A percentile compares a stretch with the other conserved stretches of the same genome.
Evolutionary conservation across 2,797 vertebrate genomes (phyloP).

Genomic region (Carapus acus): DNA sequence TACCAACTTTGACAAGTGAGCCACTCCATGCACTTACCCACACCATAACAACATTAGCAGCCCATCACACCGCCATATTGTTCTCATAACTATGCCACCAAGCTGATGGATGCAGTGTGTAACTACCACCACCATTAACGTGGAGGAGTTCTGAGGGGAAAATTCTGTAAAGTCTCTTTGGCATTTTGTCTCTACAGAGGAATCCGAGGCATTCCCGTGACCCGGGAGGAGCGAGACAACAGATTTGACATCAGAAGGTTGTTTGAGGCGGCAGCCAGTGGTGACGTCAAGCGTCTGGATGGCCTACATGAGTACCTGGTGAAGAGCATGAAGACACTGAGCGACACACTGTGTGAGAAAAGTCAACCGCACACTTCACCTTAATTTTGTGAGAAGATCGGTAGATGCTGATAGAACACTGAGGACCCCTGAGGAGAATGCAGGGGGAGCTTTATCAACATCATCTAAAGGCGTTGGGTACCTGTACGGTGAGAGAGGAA

Average conservation of each 20-base stretch:
- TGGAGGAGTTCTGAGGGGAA: no score
- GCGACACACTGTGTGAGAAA: slow-evolving; percentile 69
- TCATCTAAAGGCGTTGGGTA: no score
- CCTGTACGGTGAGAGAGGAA: no score
- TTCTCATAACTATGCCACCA: slow-evolving; percentile 19
- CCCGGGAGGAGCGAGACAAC: slow-evolving; percentile 3
- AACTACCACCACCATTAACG: background rate
- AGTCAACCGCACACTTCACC: no score
- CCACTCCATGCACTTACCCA: slow-evolving; percentile 13
- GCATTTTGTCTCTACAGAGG: slow-evolving; percentile 36
- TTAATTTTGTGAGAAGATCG: no score
- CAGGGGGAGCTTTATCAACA: no score
- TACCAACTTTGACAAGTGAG: slow-evolving; percentile 69
- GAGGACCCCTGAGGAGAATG: no score
- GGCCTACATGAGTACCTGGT: slow-evolving; percentile 65
- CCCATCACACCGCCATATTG: no score
- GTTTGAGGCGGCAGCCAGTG: slow-evolving; percentile 65
- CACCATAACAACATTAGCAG: slow-evolving; percentile 12
- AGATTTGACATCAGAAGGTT: slow-evolving; percentile 53
- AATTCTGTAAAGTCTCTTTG: slow-evolving; percentile 2
- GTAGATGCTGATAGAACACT: no score
- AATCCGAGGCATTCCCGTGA: slow-evolving; percentile 27
- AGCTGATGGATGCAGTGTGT: slow-evolving; percentile 1
- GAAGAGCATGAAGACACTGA: slow-evolving; percentile 59
- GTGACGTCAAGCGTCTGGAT: slow-evolving; percentile 55